A percentile compares a stretch with the other conserved stretches of the same genome.
phyloP scores from a whole-genome alignment of 1,140 invertebrate genomes.

The Halictus rubicundus region DNA sequence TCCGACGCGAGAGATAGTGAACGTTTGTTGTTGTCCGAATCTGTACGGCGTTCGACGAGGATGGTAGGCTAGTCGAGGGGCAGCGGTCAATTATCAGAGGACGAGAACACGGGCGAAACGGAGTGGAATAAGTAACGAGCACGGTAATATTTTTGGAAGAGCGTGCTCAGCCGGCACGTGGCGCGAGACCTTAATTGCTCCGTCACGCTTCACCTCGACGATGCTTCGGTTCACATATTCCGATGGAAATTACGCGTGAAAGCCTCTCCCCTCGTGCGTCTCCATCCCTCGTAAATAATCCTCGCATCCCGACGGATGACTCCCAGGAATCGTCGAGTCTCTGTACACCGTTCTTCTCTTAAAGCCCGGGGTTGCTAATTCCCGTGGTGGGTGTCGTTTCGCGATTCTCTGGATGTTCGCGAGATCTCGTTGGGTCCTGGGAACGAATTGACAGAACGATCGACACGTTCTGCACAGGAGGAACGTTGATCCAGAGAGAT shows the following conservation, averaged over 20 bases:
- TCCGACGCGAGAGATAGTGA: no score
- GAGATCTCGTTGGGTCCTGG: no score
- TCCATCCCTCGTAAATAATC: slow-evolving; percentile 36
- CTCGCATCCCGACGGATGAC: not conserved
- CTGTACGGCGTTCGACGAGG: no score
- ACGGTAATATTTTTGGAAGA: not conserved
- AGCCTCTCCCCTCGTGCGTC: slow-evolving; percentile 1
- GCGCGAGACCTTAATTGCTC: slow-evolving; percentile 42
- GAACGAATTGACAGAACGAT: no score
- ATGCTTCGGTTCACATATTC: slow-evolving; percentile 55
- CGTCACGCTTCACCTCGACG: slow-evolving; percentile 50
- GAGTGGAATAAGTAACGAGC: not conserved
- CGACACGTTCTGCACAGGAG: not conserved
- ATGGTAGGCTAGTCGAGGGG: not conserved
- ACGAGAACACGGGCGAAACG: not conserved
- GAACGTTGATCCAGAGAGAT: not conserved
- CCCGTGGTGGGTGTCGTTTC: not conserved
- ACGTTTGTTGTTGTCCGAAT: no score
- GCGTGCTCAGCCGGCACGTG: slow-evolving; percentile 39
- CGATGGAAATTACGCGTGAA: slow-evolving; percentile 48
- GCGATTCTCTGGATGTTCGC: no score
- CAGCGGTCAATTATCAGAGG: not conserved
- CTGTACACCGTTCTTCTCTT: no score
- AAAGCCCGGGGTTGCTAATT: no score
- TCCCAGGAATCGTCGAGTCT: not conserved